phyloP scores from a whole-genome alignment of 92 coral and sea anemone genomes.

The Micromussa lordhowensis region DNA sequence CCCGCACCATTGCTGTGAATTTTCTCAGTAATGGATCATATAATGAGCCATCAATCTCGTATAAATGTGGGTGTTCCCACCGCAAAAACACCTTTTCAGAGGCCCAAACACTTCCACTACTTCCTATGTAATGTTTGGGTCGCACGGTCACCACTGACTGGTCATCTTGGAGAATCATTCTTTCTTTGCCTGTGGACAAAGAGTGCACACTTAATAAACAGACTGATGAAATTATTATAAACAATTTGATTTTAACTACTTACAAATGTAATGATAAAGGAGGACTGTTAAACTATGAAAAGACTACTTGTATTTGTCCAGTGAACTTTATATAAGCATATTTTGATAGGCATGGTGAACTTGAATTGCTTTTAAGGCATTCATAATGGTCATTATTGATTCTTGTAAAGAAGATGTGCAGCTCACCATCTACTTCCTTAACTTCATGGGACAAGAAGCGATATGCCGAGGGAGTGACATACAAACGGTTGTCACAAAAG shows the following conservation, averaged over 20 bases:
- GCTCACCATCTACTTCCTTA: slow-evolving; percentile 39
- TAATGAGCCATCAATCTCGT: slow-evolving; percentile 20
- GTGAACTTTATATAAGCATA: too few species aligned
- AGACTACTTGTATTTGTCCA: too few species aligned
- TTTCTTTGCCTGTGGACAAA: not conserved
- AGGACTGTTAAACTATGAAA: too few species aligned
- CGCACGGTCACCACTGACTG: slow-evolving; percentile 58
- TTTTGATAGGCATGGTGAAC: too few species aligned
- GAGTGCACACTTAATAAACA: too few species aligned
- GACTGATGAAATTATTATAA: too few species aligned
- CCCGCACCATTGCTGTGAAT: slow-evolving; percentile 44
- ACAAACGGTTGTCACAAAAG: slow-evolving; percentile 37
- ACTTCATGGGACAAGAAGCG: slow-evolving; percentile 45
- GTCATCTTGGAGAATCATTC: slow-evolving; percentile 52
- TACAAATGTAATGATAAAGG: too few species aligned
- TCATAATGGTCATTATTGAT: too few species aligned
- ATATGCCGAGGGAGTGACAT: slow-evolving; percentile 48
- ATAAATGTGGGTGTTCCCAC: slow-evolving; percentile 17
- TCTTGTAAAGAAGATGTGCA: too few species aligned
- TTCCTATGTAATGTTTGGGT: slow-evolving; percentile 52
- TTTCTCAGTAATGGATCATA: slow-evolving; percentile 34
- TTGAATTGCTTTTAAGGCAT: too few species aligned
- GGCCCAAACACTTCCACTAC: slow-evolving; percentile 64
- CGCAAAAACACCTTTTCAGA: slow-evolving; percentile 15
- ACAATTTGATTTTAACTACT: too few species aligned